Base-by-base conservation (phyloP, 1,140 invertebrate species). In the Drosophila hydei region DNA sequence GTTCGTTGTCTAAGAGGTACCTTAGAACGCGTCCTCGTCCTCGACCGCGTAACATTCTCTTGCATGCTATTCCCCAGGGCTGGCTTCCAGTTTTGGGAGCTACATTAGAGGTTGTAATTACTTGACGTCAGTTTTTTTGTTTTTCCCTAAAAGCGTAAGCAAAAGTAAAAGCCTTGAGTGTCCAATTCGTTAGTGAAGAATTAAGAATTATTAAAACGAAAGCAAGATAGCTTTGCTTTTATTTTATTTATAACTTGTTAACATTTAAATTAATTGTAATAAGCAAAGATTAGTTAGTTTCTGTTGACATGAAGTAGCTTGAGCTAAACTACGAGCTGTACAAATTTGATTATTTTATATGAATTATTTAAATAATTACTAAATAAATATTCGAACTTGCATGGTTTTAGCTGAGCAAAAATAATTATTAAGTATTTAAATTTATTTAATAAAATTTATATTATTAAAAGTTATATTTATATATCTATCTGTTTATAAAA, bases 61-160 rank as follows among this genome's bases (percentile, higher is more conserved):
- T 58, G 61, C 51, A 74, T 77, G 36, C 21, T 43, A 14, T 30
- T 79, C 72, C 79, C 72, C 47, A 21, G 3, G 52, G 69, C 51
- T 27, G 43, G 33, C 9, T 33, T 11, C 62, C 55, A 9, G 56
- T 56, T 71, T 75, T 69, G 36, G 64, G 52, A 33, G 30, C 70
- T 45, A 74, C 74, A 77, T 81, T 75, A 88, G 69, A 63, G 68
- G 47, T 75, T 77, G 68, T 77, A 87, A 80, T 87, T 70, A 78
- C 56, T 59, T 40, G 23, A 67, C 21, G 38, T 58, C 23, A n/a
- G 43, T 27, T 45, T 6, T 40, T 40, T 40, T 38, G 36, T 38
- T 4, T 14, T 30, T 8, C 21, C 16, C 45, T 14, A 42, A 52
- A 54, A 14, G 9, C 27, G 14, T 21, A 36, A 61, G 38, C 42